phyloP scores from a whole-genome alignment of 2,797 vertebrate species.

The Zenarchopterus dispar region DNA sequence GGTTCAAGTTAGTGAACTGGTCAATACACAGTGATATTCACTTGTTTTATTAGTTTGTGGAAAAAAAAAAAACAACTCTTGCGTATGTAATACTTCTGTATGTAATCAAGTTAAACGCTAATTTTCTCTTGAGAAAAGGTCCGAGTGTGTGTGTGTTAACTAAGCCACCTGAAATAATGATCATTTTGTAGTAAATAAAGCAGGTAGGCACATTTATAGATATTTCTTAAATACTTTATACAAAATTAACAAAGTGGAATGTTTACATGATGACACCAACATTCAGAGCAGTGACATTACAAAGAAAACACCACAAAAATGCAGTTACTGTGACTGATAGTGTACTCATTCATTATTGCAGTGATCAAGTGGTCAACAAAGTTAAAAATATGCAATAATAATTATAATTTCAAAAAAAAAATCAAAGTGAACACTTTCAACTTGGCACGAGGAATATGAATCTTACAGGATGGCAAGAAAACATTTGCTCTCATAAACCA shows the following conservation, averaged over 20 bases:
- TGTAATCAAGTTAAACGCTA: no score
- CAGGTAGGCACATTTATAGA: background rate
- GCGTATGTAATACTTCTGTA: no score
- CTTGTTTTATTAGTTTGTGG: no score
- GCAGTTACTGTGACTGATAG: slow-evolving; percentile 48
- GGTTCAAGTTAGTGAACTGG: no score
- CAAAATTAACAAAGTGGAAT: slow-evolving; percentile 67
- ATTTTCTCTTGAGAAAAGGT: no score
- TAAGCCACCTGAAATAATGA: background rate
- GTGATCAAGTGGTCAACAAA: slow-evolving; percentile 56
- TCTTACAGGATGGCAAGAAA: slow-evolving; percentile 55
- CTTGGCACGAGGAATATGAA: slow-evolving; percentile 85
- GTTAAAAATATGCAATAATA: slow-evolving; percentile 39
- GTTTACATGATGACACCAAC: slow-evolving; percentile 64
- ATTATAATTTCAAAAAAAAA: slow-evolving; percentile 8
- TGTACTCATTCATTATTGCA: slow-evolving; percentile 58
- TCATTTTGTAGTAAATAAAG: background rate
- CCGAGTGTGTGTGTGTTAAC: no score
- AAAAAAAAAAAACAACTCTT: no score
- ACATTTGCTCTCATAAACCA: slow-evolving; percentile 27
- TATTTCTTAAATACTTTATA: slow-evolving; percentile 75
- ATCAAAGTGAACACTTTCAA: slow-evolving; percentile 71
- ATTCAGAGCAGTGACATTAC: slow-evolving; percentile 59
- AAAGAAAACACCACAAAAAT: slow-evolving; percentile 68
- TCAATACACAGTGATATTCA: no score